Percentiles rank a stretch among this genome's conserved stretches.
phyloP scores from a whole-genome alignment of 2,113 vertebrate species.

The Corythornis madagascariensis region DNA sequence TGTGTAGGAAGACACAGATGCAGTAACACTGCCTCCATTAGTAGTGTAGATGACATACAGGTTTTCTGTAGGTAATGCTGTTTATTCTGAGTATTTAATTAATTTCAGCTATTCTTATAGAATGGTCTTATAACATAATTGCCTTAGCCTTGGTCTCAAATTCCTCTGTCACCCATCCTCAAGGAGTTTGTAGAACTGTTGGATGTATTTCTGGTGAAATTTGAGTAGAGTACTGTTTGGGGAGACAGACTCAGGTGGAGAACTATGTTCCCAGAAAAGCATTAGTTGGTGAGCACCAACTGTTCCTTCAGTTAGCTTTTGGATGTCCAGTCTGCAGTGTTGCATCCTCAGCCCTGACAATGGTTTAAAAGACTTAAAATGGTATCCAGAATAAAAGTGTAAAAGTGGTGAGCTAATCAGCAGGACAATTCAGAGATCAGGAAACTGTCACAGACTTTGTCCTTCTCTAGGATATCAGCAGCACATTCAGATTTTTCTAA shows the following conservation, averaged over 20 bases:
- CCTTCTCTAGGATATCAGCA: background rate
- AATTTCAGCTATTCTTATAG: background rate
- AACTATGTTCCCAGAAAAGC: background rate
- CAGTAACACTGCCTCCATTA: background rate
- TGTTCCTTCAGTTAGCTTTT: background rate
- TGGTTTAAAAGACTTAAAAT: background rate
- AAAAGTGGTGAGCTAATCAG: background rate
- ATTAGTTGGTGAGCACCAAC: background rate
- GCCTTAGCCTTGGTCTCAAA: background rate
- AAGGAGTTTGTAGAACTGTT: background rate
- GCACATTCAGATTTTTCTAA: background rate
- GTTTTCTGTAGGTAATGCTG: background rate
- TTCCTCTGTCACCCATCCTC: background rate
- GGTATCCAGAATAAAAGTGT: background rate
- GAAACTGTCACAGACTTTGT: background rate
- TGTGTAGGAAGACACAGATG: slow-evolving; percentile 1
- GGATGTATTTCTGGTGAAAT: background rate
- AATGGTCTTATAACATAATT: background rate
- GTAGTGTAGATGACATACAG: background rate
- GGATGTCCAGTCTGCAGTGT: background rate
- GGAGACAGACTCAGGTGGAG: background rate
- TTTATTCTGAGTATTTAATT: background rate
- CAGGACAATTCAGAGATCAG: background rate
- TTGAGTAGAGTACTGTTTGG: background rate
- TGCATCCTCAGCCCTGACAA: background rate